phyloP scores from a whole-genome alignment of 2,888 invertebrate species.

The Palloptera scutellata region DNA sequence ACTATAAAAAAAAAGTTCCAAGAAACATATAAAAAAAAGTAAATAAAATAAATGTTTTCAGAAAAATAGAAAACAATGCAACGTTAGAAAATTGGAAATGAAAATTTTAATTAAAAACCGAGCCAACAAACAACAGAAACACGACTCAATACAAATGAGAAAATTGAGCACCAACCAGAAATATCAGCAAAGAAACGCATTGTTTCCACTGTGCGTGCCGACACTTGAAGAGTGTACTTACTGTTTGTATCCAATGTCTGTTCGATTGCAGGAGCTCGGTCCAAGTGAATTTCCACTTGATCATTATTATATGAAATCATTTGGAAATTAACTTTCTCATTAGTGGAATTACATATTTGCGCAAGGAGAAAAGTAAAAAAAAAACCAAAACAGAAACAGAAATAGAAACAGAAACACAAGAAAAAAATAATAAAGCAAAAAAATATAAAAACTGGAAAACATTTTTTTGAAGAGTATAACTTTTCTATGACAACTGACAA shows the following conservation, averaged over 20 bases:
- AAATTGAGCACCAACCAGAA: background rate
- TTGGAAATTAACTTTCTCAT: slow-evolving; percentile 20
- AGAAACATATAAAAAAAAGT: background rate
- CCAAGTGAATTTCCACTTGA: background rate
- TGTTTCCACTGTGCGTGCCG: too few relatives aligned
- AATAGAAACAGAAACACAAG: background rate
- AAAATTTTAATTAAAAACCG: too few relatives aligned
- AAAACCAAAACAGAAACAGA: background rate
- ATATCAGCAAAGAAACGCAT: background rate
- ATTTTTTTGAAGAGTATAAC: background rate
- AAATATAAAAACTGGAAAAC: background rate
- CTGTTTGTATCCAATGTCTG: too few relatives aligned
- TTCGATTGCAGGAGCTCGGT: background rate
- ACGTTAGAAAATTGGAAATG: background rate
- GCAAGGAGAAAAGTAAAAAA: background rate
- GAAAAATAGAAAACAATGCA: background rate
- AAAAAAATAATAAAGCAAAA: slow-evolving; percentile 4
- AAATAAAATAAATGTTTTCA: background rate
- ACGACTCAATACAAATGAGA: background rate
- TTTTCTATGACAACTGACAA: too few relatives aligned
- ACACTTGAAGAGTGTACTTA: too few relatives aligned
- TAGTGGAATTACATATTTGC: slow-evolving; percentile 13
- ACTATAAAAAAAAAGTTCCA: background rate
- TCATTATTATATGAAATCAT: slow-evolving; percentile 5
- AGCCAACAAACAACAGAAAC: too few relatives aligned